Percentiles rank a stretch among this genome's conserved stretches.
These are phyloP conservation scores for Pegoplata infirma DNA, from an alignment of 2,888 invertebrate species.

Conservation along the genomic window DNA sequence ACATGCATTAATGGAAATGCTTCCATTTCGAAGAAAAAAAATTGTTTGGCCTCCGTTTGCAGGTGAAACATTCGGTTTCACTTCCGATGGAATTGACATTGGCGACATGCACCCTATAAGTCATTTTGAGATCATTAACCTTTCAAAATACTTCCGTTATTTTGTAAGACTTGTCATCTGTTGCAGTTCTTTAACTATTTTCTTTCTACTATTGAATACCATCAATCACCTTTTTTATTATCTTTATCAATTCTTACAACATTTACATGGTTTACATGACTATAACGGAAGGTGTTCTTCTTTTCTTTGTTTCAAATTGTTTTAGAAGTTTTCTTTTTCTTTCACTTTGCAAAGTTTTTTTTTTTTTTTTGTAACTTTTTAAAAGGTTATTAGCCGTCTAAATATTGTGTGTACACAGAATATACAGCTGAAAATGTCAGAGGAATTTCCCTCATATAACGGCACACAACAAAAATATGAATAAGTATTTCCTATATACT, in stretches of 20 bases:
- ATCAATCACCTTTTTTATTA: neutral
- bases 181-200: too few species aligned
- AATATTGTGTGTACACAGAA: conserved; percentile 1
- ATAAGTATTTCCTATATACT: conserved; percentile 31
- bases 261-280: conserved; percentile 34
- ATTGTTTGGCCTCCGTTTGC: too few species aligned
- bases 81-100: too few species aligned
- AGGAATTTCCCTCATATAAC: conserved; percentile 30
- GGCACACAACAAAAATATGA: conserved; percentile 15
- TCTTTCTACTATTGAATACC: too few species aligned
- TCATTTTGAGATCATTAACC: too few species aligned
- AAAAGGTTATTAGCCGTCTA: conserved; percentile 50
- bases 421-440: conserved; percentile 23
- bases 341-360: too few species aligned
- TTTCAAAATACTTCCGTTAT: too few species aligned
- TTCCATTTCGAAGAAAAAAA: too few species aligned
- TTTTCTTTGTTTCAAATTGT: conserved; percentile 4
- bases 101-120: too few species aligned
- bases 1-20: too few species aligned
- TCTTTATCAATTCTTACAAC: conserved; percentile 9
- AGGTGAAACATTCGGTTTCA: too few species aligned
- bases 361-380: neutral
- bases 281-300: conserved; percentile 4
- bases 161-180: too few species aligned
- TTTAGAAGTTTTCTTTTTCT: conserved; percentile 18